Percentiles rank a stretch among this genome's conserved stretches.
These are phyloP conservation scores for Carcinoscorpius rotundicauda DNA, from an alignment of 1,140 invertebrate species.

Conservation along the genomic window DNA sequence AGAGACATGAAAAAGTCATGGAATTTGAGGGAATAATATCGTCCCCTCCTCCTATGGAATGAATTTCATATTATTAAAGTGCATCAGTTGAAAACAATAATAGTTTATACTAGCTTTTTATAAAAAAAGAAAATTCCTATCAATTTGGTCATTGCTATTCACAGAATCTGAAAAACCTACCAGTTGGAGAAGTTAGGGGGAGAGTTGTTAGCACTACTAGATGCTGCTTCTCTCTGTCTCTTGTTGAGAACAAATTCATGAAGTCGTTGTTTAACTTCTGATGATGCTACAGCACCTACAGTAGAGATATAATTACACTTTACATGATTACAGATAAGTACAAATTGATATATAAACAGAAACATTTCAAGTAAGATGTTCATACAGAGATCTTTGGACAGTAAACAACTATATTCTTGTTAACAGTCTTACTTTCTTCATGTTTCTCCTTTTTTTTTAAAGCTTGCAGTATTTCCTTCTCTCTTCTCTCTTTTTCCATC, in stretches of 20 bases:
- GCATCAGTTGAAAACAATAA: too few relatives aligned
- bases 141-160: too few relatives aligned
- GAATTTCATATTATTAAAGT: too few relatives aligned
- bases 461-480: conserved; percentile 64
- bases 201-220: conserved; percentile 34
- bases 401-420: too few relatives aligned
- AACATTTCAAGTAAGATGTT: too few relatives aligned
- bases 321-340: not conserved
- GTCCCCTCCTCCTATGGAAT: too few relatives aligned
- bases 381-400: too few relatives aligned
- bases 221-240: conserved; percentile 56
- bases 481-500: conserved; percentile 47
- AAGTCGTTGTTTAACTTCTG: conserved; percentile 89
- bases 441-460: conserved; percentile 83
- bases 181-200: conserved; percentile 59
- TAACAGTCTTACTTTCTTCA: conserved; percentile 54
- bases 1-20: too few relatives aligned
- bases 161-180: conserved; percentile 37
- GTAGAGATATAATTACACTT: conserved; percentile 11
- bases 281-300: conserved; percentile 68
- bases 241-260: conserved; percentile 83
- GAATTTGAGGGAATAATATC: too few relatives aligned
- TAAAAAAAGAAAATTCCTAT: too few relatives aligned
- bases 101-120: too few relatives aligned
- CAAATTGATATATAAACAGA: not conserved